These are phyloP conservation scores for Drosophila tropicalis DNA, from an alignment of 1,140 invertebrate species.

Conservation along the genomic window DNA sequence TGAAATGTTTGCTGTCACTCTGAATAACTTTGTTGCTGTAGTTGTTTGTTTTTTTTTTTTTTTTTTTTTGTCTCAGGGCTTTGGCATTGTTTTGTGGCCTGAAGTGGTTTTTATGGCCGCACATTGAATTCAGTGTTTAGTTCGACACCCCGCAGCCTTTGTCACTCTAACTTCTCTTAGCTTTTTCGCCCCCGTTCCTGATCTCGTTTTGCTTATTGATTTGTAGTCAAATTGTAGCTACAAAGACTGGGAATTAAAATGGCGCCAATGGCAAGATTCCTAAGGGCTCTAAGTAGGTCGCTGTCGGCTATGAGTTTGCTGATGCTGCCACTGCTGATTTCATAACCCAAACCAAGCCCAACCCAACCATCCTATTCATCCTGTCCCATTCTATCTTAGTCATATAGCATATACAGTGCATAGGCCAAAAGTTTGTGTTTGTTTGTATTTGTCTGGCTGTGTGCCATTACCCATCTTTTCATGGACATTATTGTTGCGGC, in stretches of 20 bases:
- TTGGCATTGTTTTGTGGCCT: slow-evolving; percentile 38
- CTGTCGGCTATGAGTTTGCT: neutral
- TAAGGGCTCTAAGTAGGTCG: slow-evolving; percentile 36
- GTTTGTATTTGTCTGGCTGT: slow-evolving; percentile 53
- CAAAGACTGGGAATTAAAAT: slow-evolving; percentile 22
- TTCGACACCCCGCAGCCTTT: neutral
- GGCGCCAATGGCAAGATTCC: slow-evolving; percentile 43
- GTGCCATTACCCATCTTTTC: slow-evolving; percentile 58
- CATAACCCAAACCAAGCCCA: slow-evolving; percentile 18
- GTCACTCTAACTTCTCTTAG: neutral
- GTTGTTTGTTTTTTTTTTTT: slow-evolving; percentile 15
- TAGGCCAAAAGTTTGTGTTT: slow-evolving; percentile 42
- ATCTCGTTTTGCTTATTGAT: slow-evolving; percentile 51
- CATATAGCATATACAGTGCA: neutral
- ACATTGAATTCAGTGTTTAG: slow-evolving; percentile 26
- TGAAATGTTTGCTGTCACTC: slow-evolving; percentile 32
- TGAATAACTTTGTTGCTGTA: slow-evolving; percentile 21
- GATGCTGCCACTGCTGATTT: slow-evolving; percentile 22
- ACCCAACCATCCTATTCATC: neutral
- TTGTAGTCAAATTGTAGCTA: slow-evolving; percentile 71
- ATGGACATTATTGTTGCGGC: slow-evolving; percentile 58
- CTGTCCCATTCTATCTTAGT: neutral
- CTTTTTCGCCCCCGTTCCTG: neutral
- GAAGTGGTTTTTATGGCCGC: slow-evolving; percentile 65
- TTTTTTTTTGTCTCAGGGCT: slow-evolving; percentile 20